Evolutionary conservation across 2,888 invertebrate species (phyloP).

Genomic region (Athalia circularis): DNA sequence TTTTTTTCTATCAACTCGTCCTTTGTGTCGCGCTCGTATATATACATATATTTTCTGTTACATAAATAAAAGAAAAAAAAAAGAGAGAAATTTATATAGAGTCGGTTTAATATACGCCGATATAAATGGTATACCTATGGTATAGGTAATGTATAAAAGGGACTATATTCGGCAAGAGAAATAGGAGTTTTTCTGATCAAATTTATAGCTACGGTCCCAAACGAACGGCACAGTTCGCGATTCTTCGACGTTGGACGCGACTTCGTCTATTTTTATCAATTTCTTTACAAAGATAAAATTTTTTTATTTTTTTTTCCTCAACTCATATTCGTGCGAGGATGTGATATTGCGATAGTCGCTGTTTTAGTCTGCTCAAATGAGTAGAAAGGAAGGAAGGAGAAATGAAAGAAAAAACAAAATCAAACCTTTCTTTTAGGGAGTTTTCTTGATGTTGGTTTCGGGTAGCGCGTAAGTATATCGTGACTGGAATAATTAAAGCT

Average conservation of each 20-base stretch:
- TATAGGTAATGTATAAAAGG: not conserved
- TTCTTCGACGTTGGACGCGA: not conserved
- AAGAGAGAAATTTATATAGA: too few species aligned
- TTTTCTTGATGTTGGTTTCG: too few species aligned
- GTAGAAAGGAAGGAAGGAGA: too few species aligned
- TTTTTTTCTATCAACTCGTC: slow-evolving; percentile 41
- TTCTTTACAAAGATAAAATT: not conserved
- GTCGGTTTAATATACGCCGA: not conserved
- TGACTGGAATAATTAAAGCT: too few species aligned
- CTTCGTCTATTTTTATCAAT: not conserved
- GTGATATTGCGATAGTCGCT: too few species aligned
- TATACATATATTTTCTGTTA: not conserved
- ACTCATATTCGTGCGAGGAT: not conserved
- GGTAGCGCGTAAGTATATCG: too few species aligned
- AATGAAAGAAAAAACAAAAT: not conserved
- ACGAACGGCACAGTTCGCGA: slow-evolving; percentile 9
- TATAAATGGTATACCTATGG: not conserved
- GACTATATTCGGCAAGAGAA: slow-evolving; percentile 37
- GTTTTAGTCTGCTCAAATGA: too few species aligned
- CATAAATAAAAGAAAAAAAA: not conserved
- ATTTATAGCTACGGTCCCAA: slow-evolving; percentile 23
- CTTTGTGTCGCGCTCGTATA: slow-evolving; percentile 25
- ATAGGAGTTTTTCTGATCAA: slow-evolving; percentile 31
- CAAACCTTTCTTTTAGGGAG: not conserved
- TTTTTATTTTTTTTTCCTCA: not conserved